A percentile compares a stretch with the other conserved stretches of the same genome.
Conservation (phyloP, 2,888 invertebrate genomes). For the Tanypteryx hageni region DNA sequence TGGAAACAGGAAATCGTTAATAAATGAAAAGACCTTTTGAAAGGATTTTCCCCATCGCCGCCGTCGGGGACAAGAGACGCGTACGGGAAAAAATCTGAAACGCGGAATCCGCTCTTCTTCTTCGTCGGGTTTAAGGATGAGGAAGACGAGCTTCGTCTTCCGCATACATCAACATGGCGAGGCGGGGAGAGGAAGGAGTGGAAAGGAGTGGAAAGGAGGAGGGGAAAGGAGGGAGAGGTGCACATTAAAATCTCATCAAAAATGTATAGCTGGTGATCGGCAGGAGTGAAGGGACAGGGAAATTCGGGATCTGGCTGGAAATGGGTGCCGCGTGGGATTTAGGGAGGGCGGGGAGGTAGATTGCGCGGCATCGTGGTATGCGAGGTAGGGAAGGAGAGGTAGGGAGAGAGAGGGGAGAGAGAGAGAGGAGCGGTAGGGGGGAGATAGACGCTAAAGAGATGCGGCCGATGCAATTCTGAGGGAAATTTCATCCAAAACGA, state of each 20-base stretch:
- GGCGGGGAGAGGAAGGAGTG: conserved; percentile 21
- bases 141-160: too few relatives aligned
- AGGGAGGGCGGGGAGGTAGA: not conserved
- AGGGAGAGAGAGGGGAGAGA: not conserved
- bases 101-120: not conserved
- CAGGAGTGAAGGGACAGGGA: not conserved
- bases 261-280: conserved; percentile 43
- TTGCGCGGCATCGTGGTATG: not conserved
- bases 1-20: conserved; percentile 43
- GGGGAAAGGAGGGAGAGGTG: not conserved
- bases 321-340: not conserved
- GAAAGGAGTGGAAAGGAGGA: too few relatives aligned
- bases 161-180: too few relatives aligned
- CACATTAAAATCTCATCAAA: conserved; percentile 60
- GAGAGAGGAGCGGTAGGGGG: not conserved
- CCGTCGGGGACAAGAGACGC: not conserved
- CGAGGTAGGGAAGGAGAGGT: not conserved
- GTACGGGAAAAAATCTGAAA: not conserved
- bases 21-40: conserved; percentile 6
- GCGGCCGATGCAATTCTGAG: too few relatives aligned
- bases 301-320: not conserved
- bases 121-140: too few relatives aligned
- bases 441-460: too few relatives aligned
- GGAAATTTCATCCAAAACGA: too few relatives aligned
- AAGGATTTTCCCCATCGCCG: not conserved